Percentiles rank a stretch among this genome's conserved stretches.
phyloP scores from a whole-genome alignment of 2,797 vertebrate species.

The Nyctibius grandis region DNA sequence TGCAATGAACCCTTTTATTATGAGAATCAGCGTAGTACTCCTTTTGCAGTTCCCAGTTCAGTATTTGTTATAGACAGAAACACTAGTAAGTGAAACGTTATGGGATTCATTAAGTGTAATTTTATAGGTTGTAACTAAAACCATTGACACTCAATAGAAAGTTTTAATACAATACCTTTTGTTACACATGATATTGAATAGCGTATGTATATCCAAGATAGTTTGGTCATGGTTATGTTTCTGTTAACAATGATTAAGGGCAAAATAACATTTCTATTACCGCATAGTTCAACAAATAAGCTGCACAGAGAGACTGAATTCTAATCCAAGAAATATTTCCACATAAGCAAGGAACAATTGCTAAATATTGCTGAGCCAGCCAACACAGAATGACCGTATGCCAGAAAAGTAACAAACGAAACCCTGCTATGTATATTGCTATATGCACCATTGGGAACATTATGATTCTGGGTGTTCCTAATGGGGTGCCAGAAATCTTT shows the following conservation, averaged over 20 bases:
- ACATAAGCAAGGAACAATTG: slow-evolving; percentile 30
- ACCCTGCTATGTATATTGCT: not conserved
- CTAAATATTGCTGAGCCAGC: slow-evolving; percentile 6
- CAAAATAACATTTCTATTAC: slow-evolving; percentile 29
- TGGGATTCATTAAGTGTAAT: not conserved
- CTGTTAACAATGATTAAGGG: not conserved
- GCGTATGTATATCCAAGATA: not conserved
- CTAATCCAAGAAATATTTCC: slow-evolving; percentile 36
- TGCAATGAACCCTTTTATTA: not conserved
- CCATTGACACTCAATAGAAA: slow-evolving; percentile 13
- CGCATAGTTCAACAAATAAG: not conserved
- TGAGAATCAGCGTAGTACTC: not conserved
- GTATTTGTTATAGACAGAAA: not conserved
- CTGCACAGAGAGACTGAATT: not conserved
- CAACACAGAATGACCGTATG: not conserved
- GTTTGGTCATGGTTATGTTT: not conserved
- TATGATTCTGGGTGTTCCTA: slow-evolving; percentile 17
- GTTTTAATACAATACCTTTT: slow-evolving; percentile 1
- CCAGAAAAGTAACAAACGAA: slow-evolving; percentile 20
- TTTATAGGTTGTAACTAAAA: slow-evolving; percentile 28
- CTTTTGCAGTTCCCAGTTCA: not conserved
- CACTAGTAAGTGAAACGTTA: not conserved
- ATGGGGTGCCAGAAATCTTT: not conserved
- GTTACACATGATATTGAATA: not conserved
- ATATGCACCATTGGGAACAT: not conserved